These are phyloP conservation scores for Melinopterus prodromus DNA, from an alignment of 2,888 invertebrate species.

Conservation along the genomic window DNA sequence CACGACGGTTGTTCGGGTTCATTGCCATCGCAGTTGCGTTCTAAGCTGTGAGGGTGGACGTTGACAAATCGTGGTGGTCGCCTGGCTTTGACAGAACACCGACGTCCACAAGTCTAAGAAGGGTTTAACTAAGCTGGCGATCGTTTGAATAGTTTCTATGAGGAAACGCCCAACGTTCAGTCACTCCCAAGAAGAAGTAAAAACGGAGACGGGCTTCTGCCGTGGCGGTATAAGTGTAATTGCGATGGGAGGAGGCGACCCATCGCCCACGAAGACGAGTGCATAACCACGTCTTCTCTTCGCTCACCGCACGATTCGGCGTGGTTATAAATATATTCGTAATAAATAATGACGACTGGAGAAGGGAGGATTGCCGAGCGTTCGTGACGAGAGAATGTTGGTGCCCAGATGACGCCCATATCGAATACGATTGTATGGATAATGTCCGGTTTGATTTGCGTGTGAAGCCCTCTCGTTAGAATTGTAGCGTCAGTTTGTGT, in stretches of 20 bases:
- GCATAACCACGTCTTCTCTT: not conserved
- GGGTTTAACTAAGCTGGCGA: not conserved
- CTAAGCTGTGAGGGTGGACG: conserved; percentile 15
- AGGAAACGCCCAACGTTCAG: not conserved
- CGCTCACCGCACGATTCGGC: not conserved
- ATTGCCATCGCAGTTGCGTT: conserved; percentile 16
- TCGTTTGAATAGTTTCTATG: conserved; percentile 6
- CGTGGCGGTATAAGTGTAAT: not conserved
- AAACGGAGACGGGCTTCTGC: not conserved
- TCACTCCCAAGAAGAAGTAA: not conserved
- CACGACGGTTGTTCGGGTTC: not conserved
- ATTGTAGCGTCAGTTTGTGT: too few species aligned
- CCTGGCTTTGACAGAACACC: not conserved
- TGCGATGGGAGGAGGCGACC: not conserved
- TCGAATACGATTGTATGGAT: not conserved
- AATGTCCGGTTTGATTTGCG: not conserved
- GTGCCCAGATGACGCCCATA: not conserved
- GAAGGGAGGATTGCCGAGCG: not conserved
- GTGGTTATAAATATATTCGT: not conserved
- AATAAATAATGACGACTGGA: too few species aligned
- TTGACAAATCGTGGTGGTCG: conserved; percentile 13
- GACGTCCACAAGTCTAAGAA: conserved; percentile 10
- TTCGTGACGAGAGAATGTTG: not conserved
- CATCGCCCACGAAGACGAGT: not conserved
- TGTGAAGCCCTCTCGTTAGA: not conserved